Evolutionary conservation across 2,888 invertebrate genomes (phyloP), one percentile per base, ranked within the genome.

Genomic region (Meteorus cinctellus): DNA sequence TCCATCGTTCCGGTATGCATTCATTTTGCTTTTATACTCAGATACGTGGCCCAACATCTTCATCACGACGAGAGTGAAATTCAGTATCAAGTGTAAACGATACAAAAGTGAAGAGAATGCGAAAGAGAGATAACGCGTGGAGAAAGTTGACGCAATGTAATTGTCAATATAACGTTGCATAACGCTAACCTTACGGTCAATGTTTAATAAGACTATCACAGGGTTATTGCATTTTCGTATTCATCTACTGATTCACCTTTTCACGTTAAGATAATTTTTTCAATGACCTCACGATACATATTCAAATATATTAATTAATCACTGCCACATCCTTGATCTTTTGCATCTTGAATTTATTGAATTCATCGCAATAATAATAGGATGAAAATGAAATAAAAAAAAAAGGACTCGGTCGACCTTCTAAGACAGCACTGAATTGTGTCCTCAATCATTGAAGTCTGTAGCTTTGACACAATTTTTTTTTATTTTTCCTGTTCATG

Each of bases 151-250:
- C 45, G 34, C 29, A 68, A 62, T 76, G 72, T 76, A 72, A 76
- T 76, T 72, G 76, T 76, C 72, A 68, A 68, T 48, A 16, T 48
- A 48, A 24, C 59, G 72, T 76, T 73, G 62, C 72, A 69, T 72
- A 76, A 76, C 72, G 59, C 63, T 78, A 77, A 80, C 80, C 78
- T 80, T 80, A 78, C 76, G 34, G 67, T 67, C 24, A 76, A 74
- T 45, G 19, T 69, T 74, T 75, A 74, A 78, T 78, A 74, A 74
- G 69, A 19, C 24, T 65, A 65, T 65, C 16, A 60, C 66, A 73
- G 73, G 73, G 73, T 66, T 59, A 67, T 67, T 59, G 5, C 59
- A 36, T 62, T 10, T 62, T 62, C 14, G 3, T 62, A 29, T 29
- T 27, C 14, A 60, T 60, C 2, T 10, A 24, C 24, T 59, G 8